These are phyloP conservation scores for Channa argus DNA, from an alignment of 2,113 vertebrate species.

Conservation along the genomic window DNA sequence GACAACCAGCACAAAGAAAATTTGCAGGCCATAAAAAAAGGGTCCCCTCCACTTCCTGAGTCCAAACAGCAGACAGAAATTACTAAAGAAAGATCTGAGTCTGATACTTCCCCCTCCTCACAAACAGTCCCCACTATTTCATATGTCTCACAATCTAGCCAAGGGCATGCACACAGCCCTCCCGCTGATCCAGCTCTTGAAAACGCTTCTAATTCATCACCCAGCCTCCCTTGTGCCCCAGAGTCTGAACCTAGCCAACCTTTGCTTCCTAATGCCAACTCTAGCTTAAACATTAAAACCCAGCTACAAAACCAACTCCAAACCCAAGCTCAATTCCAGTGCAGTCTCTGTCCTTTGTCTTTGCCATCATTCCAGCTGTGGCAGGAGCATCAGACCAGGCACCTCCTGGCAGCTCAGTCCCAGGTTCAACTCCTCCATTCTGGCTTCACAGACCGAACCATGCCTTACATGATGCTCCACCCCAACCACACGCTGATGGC, in stretches of 20 bases:
- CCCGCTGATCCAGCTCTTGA: slow-evolving; percentile 76
- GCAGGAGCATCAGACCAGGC: slow-evolving; percentile 98
- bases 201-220: slow-evolving; percentile 80
- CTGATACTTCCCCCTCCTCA: slow-evolving; percentile 76
- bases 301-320: slow-evolving; percentile 72
- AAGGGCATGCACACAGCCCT: slow-evolving; percentile 80
- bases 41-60: slow-evolving; percentile 36
- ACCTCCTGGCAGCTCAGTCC: slow-evolving; percentile 95
- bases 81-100: slow-evolving; percentile 82
- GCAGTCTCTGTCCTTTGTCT: slow-evolving; percentile 93
- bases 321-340: slow-evolving; percentile 94
- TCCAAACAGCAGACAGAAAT: slow-evolving; percentile 67
- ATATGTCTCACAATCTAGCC: slow-evolving; percentile 84
- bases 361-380: slow-evolving; percentile 96
- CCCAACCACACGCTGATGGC: slow-evolving; percentile 93
- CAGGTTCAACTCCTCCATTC: slow-evolving; percentile 96
- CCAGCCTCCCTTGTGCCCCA: slow-evolving; percentile 85
- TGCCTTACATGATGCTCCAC: slow-evolving; percentile 98
- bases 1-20: slow-evolving; percentile 42
- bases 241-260: slow-evolving; percentile 83
- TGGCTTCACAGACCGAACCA: slow-evolving; percentile 92
- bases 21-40: slow-evolving; percentile 23
- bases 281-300: slow-evolving; percentile 53
- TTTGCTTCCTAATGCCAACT: slow-evolving; percentile 40
- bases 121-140: slow-evolving; percentile 77